Base-by-base conservation (phyloP, 2,888 invertebrate species). In the Caenorhabditis angaria region DNA sequence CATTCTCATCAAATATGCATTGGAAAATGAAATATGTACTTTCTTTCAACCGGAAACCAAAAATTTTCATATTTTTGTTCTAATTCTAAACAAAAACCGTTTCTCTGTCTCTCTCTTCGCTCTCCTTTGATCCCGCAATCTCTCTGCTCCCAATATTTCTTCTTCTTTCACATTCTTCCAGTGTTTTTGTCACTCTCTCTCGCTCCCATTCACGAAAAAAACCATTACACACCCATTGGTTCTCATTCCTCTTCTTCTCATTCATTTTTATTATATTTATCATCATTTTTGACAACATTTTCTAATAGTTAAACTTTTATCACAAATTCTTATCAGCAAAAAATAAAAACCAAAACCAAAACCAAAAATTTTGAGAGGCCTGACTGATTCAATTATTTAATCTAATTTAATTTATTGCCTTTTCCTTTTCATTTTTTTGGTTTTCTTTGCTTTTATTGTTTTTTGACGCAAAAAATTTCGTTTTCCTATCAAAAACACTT, bases 191-290 rank as follows among this genome's bases (percentile, higher is more conserved):
- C n/a, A n/a, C 22, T 18, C 28, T 10, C 53, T 53, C 53, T 41
- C 18, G 14, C 41, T 41, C 41, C 41, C 32, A 5, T 10, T 10
- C 6, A 32, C 5, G 5, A 32, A 41, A 41, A 41, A 41, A 41
- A 41, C 41, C 41, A 41, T 41, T 41, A 41, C 41, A 41, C 41
- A 41, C 41, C 41, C 41, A 41, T 41, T 41, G 10, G 14, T 41
- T 41, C 41, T 41, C 41, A 41, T 20, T 48, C 35, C 47, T 62
- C 25, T 24, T 24, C 28, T 41, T n/a, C 20, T 50, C 58, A 6
- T 55, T 53, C 35, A 32, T n/a, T 56, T 12, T 54, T 18, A 14
- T 32, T 25, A 51, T 50, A 24, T 57, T 25, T 48, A 32, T 28
- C 35, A 29, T 57, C 53, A 22, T 24, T 51, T n/a, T 24, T 51